These are phyloP conservation scores for Temnothorax rugatulus DNA, from an alignment of 2,888 invertebrate genomes.

Conservation along the genomic window DNA sequence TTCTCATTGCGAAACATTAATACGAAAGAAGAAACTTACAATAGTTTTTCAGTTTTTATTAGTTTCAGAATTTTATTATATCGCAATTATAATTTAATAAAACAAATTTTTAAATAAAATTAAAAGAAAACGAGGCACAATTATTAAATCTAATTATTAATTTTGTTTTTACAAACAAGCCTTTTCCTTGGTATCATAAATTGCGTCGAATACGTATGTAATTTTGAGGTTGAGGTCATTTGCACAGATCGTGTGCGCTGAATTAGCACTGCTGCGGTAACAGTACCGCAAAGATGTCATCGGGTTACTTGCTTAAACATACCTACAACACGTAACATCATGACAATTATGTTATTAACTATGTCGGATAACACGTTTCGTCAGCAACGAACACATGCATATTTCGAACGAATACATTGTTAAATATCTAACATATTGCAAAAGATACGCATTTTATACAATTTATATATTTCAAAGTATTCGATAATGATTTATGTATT, in stretches of 20 bases:
- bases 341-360: slow-evolving; percentile 60
- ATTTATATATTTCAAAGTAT: not conserved
- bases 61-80: not conserved
- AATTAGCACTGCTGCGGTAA: slow-evolving; percentile 62
- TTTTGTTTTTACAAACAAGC: not conserved
- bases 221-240: slow-evolving; percentile 61
- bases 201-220: not conserved
- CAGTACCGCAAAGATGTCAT: slow-evolving; percentile 64
- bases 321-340: slow-evolving; percentile 40
- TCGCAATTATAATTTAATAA: not conserved
- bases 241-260: slow-evolving; percentile 47
- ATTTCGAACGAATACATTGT: not conserved
- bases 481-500: not conserved
- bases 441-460: not conserved
- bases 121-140: not conserved
- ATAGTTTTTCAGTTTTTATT: not conserved
- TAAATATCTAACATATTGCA: not conserved
- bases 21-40: not conserved
- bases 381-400: not conserved
- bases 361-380: slow-evolving; percentile 6
- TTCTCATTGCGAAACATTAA: not conserved
- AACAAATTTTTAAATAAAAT: slow-evolving; percentile 7
- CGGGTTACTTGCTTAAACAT: slow-evolving; percentile 59
- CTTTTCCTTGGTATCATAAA: not conserved
- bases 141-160: not conserved